Evolutionary conservation across 2,888 invertebrate genomes (phyloP).

Genomic region (Rhabditoides inermis): DNA sequence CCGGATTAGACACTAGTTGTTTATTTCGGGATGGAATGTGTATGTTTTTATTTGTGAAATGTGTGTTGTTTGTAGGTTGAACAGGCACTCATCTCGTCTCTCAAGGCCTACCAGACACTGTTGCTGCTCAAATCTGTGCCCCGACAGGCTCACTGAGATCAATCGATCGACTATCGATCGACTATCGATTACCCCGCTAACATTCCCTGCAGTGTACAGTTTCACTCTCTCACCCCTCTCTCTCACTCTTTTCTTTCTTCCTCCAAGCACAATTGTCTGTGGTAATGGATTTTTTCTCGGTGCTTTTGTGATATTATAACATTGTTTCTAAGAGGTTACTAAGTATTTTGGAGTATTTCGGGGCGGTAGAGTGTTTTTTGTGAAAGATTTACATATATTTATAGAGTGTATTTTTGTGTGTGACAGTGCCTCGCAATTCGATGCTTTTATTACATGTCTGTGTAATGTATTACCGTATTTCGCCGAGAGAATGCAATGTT

Average conservation of each 20-base stretch:
- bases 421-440: no score
- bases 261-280: not conserved
- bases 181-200: constrained; percentile 7
- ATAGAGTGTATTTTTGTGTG: not conserved
- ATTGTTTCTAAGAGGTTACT: not conserved
- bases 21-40: no score
- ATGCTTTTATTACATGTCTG: no score
- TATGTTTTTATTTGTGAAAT: no score
- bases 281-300: no score
- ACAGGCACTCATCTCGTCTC: constrained; percentile 34
- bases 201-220: no score
- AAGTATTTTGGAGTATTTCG: not conserved
- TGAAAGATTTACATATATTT: not conserved
- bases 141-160: no score
- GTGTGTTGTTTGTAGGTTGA: constrained; percentile 26
- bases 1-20: no score
- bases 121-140: constrained; percentile 40
- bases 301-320: no score
- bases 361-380: not conserved
- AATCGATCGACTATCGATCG: constrained; percentile 3
- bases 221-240: no score
- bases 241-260: not conserved
- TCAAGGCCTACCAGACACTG: constrained; percentile 47
- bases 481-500: no score
- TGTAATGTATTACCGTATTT: no score